A percentile compares a stretch with the other conserved stretches of the same genome.
Evolutionary conservation across 2,113 vertebrate genomes (phyloP).

Genomic region (Phrynocephalus versicolor): DNA sequence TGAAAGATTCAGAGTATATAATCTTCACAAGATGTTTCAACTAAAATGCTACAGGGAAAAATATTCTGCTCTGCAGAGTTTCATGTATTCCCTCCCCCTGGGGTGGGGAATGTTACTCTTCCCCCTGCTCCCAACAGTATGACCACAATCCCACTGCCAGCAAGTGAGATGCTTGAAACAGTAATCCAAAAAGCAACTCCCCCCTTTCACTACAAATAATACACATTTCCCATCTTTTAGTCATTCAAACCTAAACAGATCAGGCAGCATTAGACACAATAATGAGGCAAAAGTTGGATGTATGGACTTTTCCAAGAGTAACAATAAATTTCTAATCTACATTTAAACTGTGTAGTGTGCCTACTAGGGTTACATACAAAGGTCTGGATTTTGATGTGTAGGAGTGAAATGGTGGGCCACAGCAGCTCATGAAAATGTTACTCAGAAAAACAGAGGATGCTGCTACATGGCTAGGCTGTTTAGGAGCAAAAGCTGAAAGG

Average conservation of each 20-base stretch:
- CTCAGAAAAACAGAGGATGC: not conserved
- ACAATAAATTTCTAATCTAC: not conserved
- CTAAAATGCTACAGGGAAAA: slow-evolving; percentile 42
- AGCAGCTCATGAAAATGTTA: not conserved
- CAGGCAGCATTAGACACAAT: not conserved
- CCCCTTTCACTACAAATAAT: no score
- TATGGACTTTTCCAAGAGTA: not conserved
- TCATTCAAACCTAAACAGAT: slow-evolving; percentile 7
- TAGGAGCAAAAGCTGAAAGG: no score
- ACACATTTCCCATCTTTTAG: no score
- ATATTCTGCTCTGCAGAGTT: no score
- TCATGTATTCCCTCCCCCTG: no score
- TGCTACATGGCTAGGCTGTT: not conserved
- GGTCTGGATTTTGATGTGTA: not conserved
- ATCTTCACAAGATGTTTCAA: slow-evolving; percentile 56
- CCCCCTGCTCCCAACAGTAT: no score
- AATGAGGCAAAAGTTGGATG: not conserved
- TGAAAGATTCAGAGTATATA: slow-evolving; percentile 50
- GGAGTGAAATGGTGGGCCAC: not conserved
- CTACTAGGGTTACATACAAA: not conserved
- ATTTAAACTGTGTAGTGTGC: slow-evolving; percentile 1
- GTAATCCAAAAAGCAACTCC: no score
- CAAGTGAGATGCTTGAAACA: no score
- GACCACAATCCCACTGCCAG: no score
- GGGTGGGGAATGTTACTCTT: no score